phyloP scores from a whole-genome alignment of 2,888 invertebrate species.

The Campaea margaritaria region DNA sequence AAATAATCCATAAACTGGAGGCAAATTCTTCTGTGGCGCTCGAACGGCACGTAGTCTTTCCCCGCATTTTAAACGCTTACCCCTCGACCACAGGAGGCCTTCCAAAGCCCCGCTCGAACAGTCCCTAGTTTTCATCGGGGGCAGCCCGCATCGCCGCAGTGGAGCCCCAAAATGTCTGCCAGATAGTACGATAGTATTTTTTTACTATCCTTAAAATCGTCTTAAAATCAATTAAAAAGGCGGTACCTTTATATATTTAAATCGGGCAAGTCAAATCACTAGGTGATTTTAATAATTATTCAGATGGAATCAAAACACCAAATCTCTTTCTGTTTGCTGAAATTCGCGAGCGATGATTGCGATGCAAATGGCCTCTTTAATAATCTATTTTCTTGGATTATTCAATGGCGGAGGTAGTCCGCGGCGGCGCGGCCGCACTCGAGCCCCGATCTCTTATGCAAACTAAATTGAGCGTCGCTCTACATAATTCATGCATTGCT shows the following conservation, averaged over 20 bases:
- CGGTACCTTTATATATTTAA: background rate
- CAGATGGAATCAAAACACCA: background rate
- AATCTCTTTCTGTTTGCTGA: background rate
- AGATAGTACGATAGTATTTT: too few species aligned
- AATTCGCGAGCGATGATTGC: conserved; percentile 6
- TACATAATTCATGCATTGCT: conserved; percentile 20
- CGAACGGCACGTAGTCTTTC: too few species aligned
- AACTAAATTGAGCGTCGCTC: conserved; percentile 21
- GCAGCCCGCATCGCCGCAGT: too few species aligned
- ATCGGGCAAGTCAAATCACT: background rate
- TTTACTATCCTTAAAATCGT: too few species aligned
- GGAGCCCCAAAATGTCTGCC: too few species aligned
- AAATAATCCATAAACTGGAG: too few species aligned
- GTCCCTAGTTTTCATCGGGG: too few species aligned
- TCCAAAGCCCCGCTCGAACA: too few species aligned
- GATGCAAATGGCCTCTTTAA: conserved; percentile 23
- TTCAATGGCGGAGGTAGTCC: background rate
- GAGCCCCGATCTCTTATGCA: conserved; percentile 4
- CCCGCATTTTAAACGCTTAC: too few species aligned
- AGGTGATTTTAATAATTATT: conserved; percentile 3
- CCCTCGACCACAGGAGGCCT: too few species aligned
- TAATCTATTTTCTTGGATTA: conserved; percentile 19
- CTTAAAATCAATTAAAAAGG: too few species aligned
- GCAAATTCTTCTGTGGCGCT: too few species aligned
- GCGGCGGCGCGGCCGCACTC: background rate